Conservation (phyloP, 2,113 vertebrate species). For the Daphoenositta chrysoptera region DNA sequence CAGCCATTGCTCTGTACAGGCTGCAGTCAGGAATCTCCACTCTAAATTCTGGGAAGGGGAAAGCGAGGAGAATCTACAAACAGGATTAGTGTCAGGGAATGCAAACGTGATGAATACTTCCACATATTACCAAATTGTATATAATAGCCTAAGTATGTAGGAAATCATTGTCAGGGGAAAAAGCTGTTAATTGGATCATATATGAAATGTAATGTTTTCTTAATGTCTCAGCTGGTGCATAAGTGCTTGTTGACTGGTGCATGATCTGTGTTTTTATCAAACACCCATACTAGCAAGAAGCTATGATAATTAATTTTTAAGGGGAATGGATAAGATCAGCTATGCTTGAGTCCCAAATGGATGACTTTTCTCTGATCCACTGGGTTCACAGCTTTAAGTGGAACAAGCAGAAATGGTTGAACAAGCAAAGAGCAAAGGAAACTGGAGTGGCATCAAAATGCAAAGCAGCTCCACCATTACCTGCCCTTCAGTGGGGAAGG, state of each 20-base stretch:
- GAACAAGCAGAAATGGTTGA: not conserved
- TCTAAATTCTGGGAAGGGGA: not conserved
- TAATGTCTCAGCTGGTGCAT: not conserved
- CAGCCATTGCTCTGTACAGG: not conserved
- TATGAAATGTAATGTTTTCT: not conserved
- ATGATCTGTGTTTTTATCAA: not conserved
- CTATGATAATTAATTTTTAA: conserved; percentile 45
- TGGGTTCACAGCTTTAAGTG: not conserved
- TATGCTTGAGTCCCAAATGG: not conserved
- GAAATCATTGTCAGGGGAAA: not conserved
- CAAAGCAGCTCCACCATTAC: not conserved
- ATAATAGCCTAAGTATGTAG: conserved; percentile 13
- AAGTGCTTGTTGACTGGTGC: not conserved
- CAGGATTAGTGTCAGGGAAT: conserved; percentile 42
- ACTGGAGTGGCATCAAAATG: not conserved
- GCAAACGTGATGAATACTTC: conserved; percentile 7
- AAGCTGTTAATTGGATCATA: conserved; percentile 50
- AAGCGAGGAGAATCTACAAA: conserved; percentile 48
- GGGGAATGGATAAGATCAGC: not conserved
- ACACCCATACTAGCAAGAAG: not conserved
- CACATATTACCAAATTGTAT: not conserved
- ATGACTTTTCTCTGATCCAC: not conserved
- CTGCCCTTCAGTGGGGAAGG: not conserved
- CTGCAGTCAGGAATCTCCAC: not conserved
- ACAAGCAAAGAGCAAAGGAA: not conserved